Percentiles rank a stretch among this genome's conserved stretches.
Conservation (phyloP, 2,797 vertebrate genomes). For the Pempheris klunzingeri region DNA sequence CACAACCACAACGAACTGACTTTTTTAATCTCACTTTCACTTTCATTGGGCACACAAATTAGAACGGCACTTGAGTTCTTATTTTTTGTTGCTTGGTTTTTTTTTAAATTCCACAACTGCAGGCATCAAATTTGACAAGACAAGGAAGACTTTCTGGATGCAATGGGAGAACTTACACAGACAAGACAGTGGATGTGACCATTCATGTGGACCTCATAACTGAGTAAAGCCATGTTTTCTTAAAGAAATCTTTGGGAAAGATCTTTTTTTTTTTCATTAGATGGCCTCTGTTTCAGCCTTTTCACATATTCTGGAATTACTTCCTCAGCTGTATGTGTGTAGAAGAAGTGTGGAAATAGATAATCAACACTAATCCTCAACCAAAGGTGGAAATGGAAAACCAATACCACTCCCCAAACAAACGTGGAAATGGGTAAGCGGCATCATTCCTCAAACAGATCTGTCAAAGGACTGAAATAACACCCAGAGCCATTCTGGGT, state of each 20-base stretch:
- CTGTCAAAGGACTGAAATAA: background rate
- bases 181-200: background rate
- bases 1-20: constrained; percentile 9
- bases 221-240: constrained; percentile 2
- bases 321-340: background rate
- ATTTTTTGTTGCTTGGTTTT: background rate
- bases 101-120: background rate
- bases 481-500: background rate
- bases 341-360: background rate
- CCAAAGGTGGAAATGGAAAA: background rate
- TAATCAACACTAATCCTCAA: background rate
- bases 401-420: background rate
- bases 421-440: background rate
- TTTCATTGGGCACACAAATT: constrained; percentile 22
- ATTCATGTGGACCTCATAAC: background rate
- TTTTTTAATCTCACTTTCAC: constrained; percentile 18
- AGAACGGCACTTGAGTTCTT: constrained; percentile 2
- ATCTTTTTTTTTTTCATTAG: background rate
- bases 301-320: background rate
- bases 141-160: background rate
- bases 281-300: background rate
- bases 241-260: background rate
- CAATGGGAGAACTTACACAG: background rate
- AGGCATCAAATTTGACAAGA: background rate
- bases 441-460: background rate